Percentiles rank a stretch among this genome's conserved stretches.
These are phyloP conservation scores for Protodeltote pygarga DNA, from an alignment of 2,888 invertebrate genomes.

Conservation along the genomic window DNA sequence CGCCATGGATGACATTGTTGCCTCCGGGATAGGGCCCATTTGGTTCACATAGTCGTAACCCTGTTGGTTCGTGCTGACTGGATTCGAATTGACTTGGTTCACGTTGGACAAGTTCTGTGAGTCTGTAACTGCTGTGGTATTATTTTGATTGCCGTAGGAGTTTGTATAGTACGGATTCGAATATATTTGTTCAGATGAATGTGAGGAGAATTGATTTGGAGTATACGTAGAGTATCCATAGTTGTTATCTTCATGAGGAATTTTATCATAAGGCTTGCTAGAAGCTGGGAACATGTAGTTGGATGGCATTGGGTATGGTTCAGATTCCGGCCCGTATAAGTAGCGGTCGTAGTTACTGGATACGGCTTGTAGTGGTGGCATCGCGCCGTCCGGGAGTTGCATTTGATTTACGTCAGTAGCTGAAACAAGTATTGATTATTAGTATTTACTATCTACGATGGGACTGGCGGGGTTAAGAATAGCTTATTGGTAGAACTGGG, in stretches of 20 bases:
- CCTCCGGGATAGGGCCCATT: constrained; percentile 58
- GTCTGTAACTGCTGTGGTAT: constrained; percentile 66
- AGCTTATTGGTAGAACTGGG: no score
- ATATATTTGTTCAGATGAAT: constrained; percentile 67
- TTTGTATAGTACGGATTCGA: constrained; percentile 74
- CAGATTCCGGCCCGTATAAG: constrained; percentile 65
- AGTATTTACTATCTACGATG: no score
- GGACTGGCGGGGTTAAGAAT: no score
- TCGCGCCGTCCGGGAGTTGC: constrained; percentile 76
- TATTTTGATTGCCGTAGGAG: constrained; percentile 57
- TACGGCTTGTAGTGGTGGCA: constrained; percentile 62
- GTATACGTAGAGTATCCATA: constrained; percentile 73
- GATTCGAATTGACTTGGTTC: constrained; percentile 46
- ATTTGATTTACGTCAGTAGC: constrained; percentile 72
- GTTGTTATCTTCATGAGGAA: constrained; percentile 57
- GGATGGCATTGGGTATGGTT: constrained; percentile 58
- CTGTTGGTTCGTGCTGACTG: constrained; percentile 21
- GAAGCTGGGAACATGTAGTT: constrained; percentile 64
- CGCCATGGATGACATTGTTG: constrained; percentile 44
- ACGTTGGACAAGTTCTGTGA: constrained; percentile 55
- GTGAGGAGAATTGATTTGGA: constrained; percentile 69
- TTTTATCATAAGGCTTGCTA: constrained; percentile 66
- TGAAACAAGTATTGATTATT: constrained; percentile 56
- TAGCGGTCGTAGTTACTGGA: constrained; percentile 68
- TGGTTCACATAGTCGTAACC: constrained; percentile 47